Conservation (phyloP, 2,888 invertebrate species). For the Sinelater perroti region DNA sequence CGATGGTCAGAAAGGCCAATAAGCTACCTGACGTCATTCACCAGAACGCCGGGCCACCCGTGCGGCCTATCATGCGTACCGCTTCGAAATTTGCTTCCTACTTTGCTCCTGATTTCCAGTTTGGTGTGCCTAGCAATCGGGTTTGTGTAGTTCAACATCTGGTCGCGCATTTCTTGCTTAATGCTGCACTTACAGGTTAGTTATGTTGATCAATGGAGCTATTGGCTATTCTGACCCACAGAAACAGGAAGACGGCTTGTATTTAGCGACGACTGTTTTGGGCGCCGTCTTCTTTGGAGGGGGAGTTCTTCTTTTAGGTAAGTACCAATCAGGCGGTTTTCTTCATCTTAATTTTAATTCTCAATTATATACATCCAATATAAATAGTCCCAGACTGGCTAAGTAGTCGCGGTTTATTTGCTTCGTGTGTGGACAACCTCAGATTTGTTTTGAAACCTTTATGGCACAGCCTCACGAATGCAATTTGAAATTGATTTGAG, state of each 20-base stretch:
- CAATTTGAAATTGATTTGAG: no score
- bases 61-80: slow-evolving; percentile 63
- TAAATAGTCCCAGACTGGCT: no score
- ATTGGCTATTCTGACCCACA: slow-evolving; percentile 66
- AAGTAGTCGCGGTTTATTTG: no score
- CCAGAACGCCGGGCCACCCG: slow-evolving; percentile 66
- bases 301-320: slow-evolving; percentile 70
- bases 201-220: slow-evolving; percentile 71
- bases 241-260: slow-evolving; percentile 52
- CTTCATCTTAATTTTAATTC: no score
- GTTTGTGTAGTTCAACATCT: slow-evolving; percentile 49
- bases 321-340: slow-evolving; percentile 36
- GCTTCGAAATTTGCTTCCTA: slow-evolving; percentile 52
- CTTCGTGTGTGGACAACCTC: no score
- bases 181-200: slow-evolving; percentile 62
- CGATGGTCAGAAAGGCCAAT: slow-evolving; percentile 58
- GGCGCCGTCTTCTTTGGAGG: slow-evolving; percentile 70
- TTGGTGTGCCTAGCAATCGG: slow-evolving; percentile 54
- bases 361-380: no score
- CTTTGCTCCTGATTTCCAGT: slow-evolving; percentile 55
- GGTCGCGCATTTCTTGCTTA: neutral
- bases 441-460: no score
- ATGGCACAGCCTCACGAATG: no score
- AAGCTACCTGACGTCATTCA: slow-evolving; percentile 61
- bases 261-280: slow-evolving; percentile 62